These are phyloP conservation scores for Ciconia maguari DNA, from an alignment of 2,113 vertebrate species.

Conservation along the genomic window DNA sequence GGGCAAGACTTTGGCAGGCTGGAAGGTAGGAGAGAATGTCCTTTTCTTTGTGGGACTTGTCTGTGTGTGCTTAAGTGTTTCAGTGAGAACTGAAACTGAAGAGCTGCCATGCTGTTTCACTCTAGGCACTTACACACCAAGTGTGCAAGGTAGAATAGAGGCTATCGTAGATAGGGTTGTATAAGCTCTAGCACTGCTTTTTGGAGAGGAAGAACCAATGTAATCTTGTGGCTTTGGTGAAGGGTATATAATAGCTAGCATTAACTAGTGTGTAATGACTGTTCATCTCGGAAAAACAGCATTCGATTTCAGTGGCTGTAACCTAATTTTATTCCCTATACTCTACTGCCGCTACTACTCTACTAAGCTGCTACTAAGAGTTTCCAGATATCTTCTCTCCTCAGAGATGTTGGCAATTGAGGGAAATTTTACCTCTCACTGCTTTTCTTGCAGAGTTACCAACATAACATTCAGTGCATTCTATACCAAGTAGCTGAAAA, in stretches of 20 bases:
- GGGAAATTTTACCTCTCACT: background rate
- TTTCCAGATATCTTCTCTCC: background rate
- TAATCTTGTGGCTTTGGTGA: background rate
- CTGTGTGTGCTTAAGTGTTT: background rate
- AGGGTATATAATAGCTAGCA: background rate
- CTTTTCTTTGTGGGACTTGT: background rate
- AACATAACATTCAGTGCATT: background rate
- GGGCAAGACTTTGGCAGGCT: slow-evolving; percentile 66
- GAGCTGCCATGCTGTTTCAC: background rate
- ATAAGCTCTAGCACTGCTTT: background rate
- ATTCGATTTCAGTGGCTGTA: background rate
- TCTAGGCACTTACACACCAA: background rate
- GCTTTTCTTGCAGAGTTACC: slow-evolving; percentile 65
- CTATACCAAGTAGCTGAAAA: slow-evolving; percentile 60
- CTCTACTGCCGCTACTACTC: background rate
- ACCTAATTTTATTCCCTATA: background rate
- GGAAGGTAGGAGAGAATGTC: slow-evolving; percentile 70
- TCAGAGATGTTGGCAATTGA: background rate
- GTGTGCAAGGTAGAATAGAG: background rate
- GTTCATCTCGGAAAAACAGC: background rate
- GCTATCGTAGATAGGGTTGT: background rate
- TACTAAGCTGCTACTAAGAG: background rate
- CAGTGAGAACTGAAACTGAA: background rate
- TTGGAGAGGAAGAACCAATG: background rate
- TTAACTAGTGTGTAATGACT: background rate